Base-by-base conservation (phyloP, 2,113 vertebrate species). In the mouse (Mus musculus) region DNA sequence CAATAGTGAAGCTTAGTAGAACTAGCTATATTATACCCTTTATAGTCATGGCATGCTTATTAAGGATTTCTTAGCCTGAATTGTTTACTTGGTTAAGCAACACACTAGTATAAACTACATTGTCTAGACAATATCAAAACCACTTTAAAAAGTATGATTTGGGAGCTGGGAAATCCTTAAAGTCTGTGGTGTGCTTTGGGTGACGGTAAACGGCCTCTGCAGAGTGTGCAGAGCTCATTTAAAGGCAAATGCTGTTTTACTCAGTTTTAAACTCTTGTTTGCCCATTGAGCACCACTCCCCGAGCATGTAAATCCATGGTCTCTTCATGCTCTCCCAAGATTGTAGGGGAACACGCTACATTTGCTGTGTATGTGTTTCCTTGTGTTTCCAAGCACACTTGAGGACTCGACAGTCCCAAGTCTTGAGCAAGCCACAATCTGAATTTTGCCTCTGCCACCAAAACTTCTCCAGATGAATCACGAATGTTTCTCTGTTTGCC, bases 61-160 rank as follows among this genome's bases (percentile, higher is more conserved):
- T 46, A n/a, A 56, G 42, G 24, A 69, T 86, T 16, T 84, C 82
- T 39, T 61, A 61, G 54, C 33, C 26, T 39, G 36, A 91, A 33
- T 61, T 52, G 28, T 95, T 91, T 20, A 52, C 9, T 80, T 78
- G 69, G 33, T 49, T 89, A 93, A 96, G 56, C 56, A 92, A 12
- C 12, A 65, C 81, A 36, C 49, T 54, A 39, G 10, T 91, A 2
- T 93, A 67, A 78, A 91, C 56, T 93, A 59, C 46, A 87, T 89
- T 95, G 52, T 56, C 77, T 92, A 17, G 42, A 90, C 33, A 82
- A 52, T 93, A 92, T 82, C 77, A 67, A 87, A 94, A 71, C 16
- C 77, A 59, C 56, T 71, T 92, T 52, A n/a, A 42, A 42, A 92
- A 81, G 42, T 86, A 22, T 87, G 59, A 71, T 72, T 86, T 91